Evolutionary conservation across 2,113 vertebrate genomes (phyloP).

Genomic region (human (Homo sapiens)): GRCh38 chr9:74565501-74566000

Average conservation of each 20-base stretch:
- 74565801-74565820: neutral
- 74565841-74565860: neutral
- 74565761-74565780: neutral
- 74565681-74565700: neutral
- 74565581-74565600: neutral
- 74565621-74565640: slow-evolving; percentile 38
- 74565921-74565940: slow-evolving; percentile 71
- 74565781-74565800: neutral
- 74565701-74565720: neutral
- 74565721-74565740: neutral
- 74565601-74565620: neutral
- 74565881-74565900: slow-evolving; percentile 46
- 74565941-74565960: slow-evolving; percentile 53
- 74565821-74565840: neutral
- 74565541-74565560: neutral
- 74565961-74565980: neutral
- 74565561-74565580: neutral
- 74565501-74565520: neutral
- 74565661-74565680: neutral
- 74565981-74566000: slow-evolving; percentile 2
- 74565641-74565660: neutral
- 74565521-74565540: neutral
- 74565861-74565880: slow-evolving; percentile 49
- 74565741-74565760: neutral
- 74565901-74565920: slow-evolving; percentile 71